phyloP scores from a whole-genome alignment of 2,888 invertebrate genomes.

The Aspidiotus destructor region DNA sequence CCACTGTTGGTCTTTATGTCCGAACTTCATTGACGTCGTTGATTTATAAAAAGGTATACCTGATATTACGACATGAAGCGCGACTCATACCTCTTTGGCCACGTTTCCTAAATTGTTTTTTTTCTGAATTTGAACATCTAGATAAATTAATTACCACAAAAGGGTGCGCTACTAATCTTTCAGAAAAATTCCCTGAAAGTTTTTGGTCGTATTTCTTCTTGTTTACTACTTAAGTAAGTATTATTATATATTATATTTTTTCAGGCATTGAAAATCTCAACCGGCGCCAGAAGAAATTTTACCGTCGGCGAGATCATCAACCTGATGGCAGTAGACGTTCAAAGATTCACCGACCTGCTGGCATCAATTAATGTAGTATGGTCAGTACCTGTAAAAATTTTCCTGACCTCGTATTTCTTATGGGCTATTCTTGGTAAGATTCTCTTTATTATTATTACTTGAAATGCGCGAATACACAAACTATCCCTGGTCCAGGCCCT shows the following conservation, averaged over 20 bases:
- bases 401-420: conserved; percentile 46
- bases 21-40: conserved; percentile 48
- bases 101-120: too few relatives aligned
- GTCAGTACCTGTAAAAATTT: conserved; percentile 49
- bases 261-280: conserved; percentile 42
- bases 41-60: conserved; percentile 46
- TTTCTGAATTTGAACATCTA: too few relatives aligned
- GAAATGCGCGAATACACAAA: not conserved
- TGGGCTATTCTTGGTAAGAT: conserved; percentile 43
- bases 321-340: conserved; percentile 47
- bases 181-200: too few relatives aligned
- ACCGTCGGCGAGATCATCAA: conserved; percentile 48
- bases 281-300: conserved; percentile 42
- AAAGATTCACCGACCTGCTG: conserved; percentile 44
- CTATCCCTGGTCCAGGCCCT: conserved; percentile 41
- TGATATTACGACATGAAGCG: too few relatives aligned
- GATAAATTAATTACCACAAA: too few relatives aligned
- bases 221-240: too few relatives aligned
- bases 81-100: too few relatives aligned
- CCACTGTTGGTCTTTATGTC: conserved; percentile 50
- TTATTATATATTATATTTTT: too few relatives aligned
- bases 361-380: conserved; percentile 46
- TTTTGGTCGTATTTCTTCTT: too few relatives aligned
- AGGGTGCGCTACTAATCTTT: too few relatives aligned
- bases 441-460: too few relatives aligned